Evolutionary conservation across 2,888 invertebrate genomes (phyloP), one percentile per base, ranked within the genome.

Genomic region (Zootermopsis nevadensis): DNA sequence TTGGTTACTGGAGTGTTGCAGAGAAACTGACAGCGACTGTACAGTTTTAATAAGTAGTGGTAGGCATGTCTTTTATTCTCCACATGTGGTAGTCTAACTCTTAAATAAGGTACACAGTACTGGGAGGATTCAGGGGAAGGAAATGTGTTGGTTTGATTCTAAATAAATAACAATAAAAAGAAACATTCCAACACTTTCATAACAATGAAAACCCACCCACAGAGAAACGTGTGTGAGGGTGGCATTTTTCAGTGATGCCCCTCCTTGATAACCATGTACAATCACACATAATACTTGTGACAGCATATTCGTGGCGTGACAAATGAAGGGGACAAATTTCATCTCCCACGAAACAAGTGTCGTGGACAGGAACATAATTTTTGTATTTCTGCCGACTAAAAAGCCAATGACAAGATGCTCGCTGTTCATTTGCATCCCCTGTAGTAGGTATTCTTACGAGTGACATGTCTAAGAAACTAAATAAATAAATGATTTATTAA

Each of bases 91-190:
- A 55, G 35, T 66, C 35, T 31, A 60, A 80, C 66, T 80, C 60
- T 60, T 35, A 80, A 80, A 80, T 66, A 66, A 80, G 80, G 60
- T 35, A 80, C 35, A 31, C 66, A 48, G 30, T 15, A 33, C 24
- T 30, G 53, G 55, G 33, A n/a, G 2, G 2, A 27, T n/a, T 27
- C 31, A 33, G 33, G 69, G 33, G 30, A 22, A 15, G 22, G 4
- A 69, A 69, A 31, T 1, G 69, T 69, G 69, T 33, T 69, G 81
- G 74, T 82, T 82, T 74, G 82, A 82, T 82, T 82, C 74, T 38
- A 82, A 74, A 82, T 82, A 76, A 82, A 74, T 82, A 82, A 82
- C 82, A 82, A 82, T 82, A 82, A 82, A 82, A 55, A 82, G 60
- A 80, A 67, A 48, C 66, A 53, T 42, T 77, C 53, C 77, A 69